Evolutionary conservation across 2,888 invertebrate genomes (phyloP), one percentile per base, ranked within the genome.

Genomic region (Amphipyra berbera): DNA sequence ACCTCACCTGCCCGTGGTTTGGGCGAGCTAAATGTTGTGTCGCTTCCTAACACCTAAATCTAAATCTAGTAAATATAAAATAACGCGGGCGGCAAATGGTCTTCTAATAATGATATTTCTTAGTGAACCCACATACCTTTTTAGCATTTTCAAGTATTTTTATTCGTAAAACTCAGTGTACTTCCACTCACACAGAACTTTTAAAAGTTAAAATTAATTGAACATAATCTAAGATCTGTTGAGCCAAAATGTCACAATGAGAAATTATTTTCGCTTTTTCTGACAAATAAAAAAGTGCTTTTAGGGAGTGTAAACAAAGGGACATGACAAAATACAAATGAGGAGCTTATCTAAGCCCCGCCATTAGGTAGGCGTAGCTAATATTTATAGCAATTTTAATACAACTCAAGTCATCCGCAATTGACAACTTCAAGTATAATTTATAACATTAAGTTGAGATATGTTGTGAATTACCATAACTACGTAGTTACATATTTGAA

Each of bases 271-370:
- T 79, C 76, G 63, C 62, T 76, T 79, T 78, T 78, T 79, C 61
- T 58, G 49, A 52, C 52, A 62, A 56, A 70, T 79, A 76, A 81
- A 79, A 69, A 76, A 71, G 64, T 63, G 71, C 63, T 58, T 68
- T 73, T 63, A 56, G 64, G 62, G 48, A 54, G 61, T 65, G 70
- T 70, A 75, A 80, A 84, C 82, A 84, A 83, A 78, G 67, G 68
- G 71, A 82, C 82, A 79, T 70, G 69, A 78, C 71, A 68, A 74
- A 75, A 76, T 76, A 79, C 79, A 81, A 83, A 84, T 79, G 80
- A 77, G 65, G 70, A 72, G 78, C 78, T 83, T 82, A 83, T 81
- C 83, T 80, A 76, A 80, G 78, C 68, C 71, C 73, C 71, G 55
- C 70, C 71, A 81, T 81, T 82, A 78, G 48, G 61, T 71, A 57